Conservation (phyloP, 2,888 invertebrate genomes). For the Globia sparganii region DNA sequence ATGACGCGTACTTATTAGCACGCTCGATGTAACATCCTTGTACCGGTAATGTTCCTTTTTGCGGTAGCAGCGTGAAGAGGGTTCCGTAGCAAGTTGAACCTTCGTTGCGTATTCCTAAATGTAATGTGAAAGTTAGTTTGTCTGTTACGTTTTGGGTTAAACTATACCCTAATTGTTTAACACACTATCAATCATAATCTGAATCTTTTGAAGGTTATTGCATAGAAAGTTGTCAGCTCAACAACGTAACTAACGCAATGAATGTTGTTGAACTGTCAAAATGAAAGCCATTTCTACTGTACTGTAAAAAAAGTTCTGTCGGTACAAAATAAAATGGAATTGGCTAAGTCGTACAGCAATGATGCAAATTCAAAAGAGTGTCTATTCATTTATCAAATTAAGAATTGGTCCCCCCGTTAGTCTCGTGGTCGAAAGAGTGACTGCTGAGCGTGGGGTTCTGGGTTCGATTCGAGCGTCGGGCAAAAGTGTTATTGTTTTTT, state of each 20-base stretch:
- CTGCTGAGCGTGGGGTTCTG: no score
- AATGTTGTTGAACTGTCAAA: not conserved
- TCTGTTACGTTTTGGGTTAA: not conserved
- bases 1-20: constrained; percentile 50
- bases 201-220: not conserved
- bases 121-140: constrained; percentile 20
- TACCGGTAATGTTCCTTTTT: constrained; percentile 52
- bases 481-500: no score
- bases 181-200: not conserved
- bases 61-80: constrained; percentile 40
- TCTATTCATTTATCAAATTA: not conserved
- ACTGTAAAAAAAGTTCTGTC: not conserved
- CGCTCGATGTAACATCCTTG: constrained; percentile 40
- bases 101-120: constrained; percentile 30
- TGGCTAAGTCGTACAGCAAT: not conserved
- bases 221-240: not conserved
- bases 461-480: no score
- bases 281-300: not conserved
- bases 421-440: no score
- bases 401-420: not conserved
- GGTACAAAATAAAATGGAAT: not conserved
- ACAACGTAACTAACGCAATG: not conserved
- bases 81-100: constrained; percentile 27
- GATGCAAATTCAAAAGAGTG: not conserved
- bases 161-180: not conserved